These are phyloP conservation scores for Coenonympha glycerion DNA, from an alignment of 2,888 invertebrate genomes.

Conservation along the genomic window DNA sequence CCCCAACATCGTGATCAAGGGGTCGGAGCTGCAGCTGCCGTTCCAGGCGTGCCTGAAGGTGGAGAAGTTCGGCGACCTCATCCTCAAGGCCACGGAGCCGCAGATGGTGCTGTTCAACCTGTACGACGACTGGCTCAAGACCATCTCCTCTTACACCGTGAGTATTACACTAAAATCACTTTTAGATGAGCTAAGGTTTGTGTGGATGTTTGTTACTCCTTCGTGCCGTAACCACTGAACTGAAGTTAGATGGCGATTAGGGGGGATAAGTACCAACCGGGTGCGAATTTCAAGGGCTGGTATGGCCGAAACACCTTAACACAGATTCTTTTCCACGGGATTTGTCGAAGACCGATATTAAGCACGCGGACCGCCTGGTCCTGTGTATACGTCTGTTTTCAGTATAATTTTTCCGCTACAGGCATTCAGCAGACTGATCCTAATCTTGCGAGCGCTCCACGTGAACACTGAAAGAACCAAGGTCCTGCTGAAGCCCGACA, in stretches of 20 bases:
- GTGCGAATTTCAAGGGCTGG: too few species aligned
- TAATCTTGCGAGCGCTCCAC: slow-evolving; percentile 96
- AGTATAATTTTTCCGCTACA: slow-evolving; percentile 35
- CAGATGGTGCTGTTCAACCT: slow-evolving; percentile 99
- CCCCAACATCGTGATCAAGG: slow-evolving; percentile 99
- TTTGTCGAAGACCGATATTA: too few species aligned
- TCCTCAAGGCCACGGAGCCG: slow-evolving; percentile 98
- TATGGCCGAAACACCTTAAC: too few species aligned
- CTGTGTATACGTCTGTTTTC: too few species aligned
- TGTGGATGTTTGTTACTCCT: too few species aligned
- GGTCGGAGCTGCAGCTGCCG: slow-evolving; percentile 97
- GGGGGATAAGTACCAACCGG: too few species aligned
- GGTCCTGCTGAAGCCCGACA: slow-evolving; percentile 98
- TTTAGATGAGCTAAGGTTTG: too few species aligned
- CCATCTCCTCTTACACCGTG: slow-evolving; percentile 98
- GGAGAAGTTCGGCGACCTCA: slow-evolving; percentile 99
- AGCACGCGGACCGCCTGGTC: too few species aligned
- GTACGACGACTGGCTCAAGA: slow-evolving; percentile 99
- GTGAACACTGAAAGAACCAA: slow-evolving; percentile 99
- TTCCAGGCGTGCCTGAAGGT: slow-evolving; percentile 99
- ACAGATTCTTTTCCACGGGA: too few species aligned
- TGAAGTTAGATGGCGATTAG: too few species aligned
- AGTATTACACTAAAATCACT: too few species aligned
- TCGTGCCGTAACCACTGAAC: too few species aligned
- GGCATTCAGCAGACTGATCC: slow-evolving; percentile 97